Evolutionary conservation across 2,888 invertebrate species (phyloP), one percentile per base, ranked within the genome.

Genomic region (Papilio elwesi): DNA sequence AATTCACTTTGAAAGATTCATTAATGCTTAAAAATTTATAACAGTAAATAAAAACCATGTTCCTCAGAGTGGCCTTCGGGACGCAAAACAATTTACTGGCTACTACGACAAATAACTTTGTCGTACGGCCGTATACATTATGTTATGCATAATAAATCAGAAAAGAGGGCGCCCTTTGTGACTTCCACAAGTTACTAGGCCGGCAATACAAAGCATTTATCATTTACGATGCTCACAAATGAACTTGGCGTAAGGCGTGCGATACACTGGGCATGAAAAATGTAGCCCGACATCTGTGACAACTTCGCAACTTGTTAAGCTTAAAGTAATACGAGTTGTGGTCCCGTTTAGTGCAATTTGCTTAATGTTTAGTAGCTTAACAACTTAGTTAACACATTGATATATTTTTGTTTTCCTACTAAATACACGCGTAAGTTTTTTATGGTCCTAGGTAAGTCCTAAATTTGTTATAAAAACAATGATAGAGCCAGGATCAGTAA

Each of bases 271-370:
- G 74, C 65, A 75, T 77, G 78, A 82, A 80, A 80, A 79, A 78
- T 74, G 70, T 79, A 78, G 76, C 76, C 76, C 78, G 79, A 79
- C 76, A 74, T 75, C 74, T 68, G 75, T 77, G 76, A 83, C 81
- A 57, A 57, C 59, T 43, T 59, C 77, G 80, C 81, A 81, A 82
- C 80, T 83, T 71, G 78, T 66, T 78, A 83, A 85, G 76, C 83
- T 80, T 82, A 81, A 81, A 82, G 81, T 79, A 78, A 79, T 79
- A 81, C 78, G 82, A 82, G 82, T 83, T 72, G 65, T 65, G 71
- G 74, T 57, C 71, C 68, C 70, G 73, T 59, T 36, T 51, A 38
- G 68, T 11, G 13, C 47, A 48, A 0, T 6, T 68, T 13, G 13
- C 38, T 53, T 53, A 57, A 59, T 66, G 16, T 48, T 26, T 26